Conservation (phyloP, 2,797 vertebrate genomes). For the Pipistrellus kuhlii region DNA sequence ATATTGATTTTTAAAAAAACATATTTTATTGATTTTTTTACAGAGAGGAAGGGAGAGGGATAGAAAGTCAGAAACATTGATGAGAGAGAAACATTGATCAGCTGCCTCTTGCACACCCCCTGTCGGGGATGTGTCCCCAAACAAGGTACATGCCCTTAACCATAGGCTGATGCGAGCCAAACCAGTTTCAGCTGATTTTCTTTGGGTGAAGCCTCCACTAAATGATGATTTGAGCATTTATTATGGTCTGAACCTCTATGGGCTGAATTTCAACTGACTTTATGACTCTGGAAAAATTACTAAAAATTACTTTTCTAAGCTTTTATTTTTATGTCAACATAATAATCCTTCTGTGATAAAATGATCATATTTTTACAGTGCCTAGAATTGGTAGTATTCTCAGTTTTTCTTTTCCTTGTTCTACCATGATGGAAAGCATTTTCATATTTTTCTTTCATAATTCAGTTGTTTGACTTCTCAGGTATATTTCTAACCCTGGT, state of each 20-base stretch:
- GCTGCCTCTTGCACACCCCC: too few species aligned
- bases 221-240: background rate
- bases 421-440: background rate
- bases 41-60: too few species aligned
- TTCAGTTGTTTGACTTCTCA: background rate
- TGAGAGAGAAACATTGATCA: too few species aligned
- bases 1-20: background rate
- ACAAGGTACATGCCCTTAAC: too few species aligned
- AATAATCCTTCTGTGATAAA: background rate
- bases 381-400: background rate
- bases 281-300: background rate
- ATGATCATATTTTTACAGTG: background rate
- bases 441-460: background rate
- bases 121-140: too few species aligned
- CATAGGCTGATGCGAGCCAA: too few species aligned
- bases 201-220: background rate
- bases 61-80: too few species aligned
- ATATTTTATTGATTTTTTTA: too few species aligned
- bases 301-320: background rate
- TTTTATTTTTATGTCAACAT: background rate
- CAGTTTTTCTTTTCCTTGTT: conserved; percentile 1
- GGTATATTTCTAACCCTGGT: background rate
- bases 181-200: background rate
- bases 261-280: background rate
- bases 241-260: background rate